Conservation (phyloP, 2,797 vertebrate genomes). For the Sebastes vulpes region DNA sequence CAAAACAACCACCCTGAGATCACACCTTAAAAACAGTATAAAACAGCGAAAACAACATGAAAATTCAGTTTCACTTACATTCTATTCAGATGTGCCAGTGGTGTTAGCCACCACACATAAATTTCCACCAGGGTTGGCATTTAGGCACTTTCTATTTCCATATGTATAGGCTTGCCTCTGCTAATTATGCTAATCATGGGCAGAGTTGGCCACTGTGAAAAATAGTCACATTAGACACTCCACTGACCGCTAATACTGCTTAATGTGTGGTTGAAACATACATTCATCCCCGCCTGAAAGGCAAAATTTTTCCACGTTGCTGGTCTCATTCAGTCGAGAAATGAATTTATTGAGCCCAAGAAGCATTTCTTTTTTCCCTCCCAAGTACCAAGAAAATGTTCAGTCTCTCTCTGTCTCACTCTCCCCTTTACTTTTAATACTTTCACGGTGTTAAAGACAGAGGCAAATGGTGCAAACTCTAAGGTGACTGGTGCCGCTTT, state of each 20-base stretch:
- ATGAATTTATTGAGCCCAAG: slow-evolving; percentile 94
- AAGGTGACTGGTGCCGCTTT: slow-evolving; percentile 85
- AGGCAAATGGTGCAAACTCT: slow-evolving; percentile 75
- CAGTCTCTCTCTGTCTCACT: slow-evolving; percentile 69
- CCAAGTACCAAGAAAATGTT: slow-evolving; percentile 87
- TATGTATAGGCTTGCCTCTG: slow-evolving; percentile 97
- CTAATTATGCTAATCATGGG: slow-evolving; percentile 98
- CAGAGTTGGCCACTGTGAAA: slow-evolving; percentile 97
- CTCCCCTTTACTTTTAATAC: slow-evolving; percentile 69
- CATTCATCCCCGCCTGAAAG: slow-evolving; percentile 95
- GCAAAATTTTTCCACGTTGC: slow-evolving; percentile 97
- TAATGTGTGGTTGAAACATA: slow-evolving; percentile 98
- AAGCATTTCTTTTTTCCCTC: slow-evolving; percentile 85
- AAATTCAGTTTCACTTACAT: slow-evolving; percentile 89
- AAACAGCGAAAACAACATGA: slow-evolving; percentile 69
- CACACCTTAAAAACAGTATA: slow-evolving; percentile 61
- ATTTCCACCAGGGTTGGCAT: slow-evolving; percentile 95
- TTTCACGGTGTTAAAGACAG: slow-evolving; percentile 78
- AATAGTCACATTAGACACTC: slow-evolving; percentile 98
- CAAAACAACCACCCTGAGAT: slow-evolving; percentile 27
- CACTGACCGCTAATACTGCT: slow-evolving; percentile 97
- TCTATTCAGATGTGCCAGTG: slow-evolving; percentile 92
- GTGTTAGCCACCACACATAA: slow-evolving; percentile 93
- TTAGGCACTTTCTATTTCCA: slow-evolving; percentile 96
- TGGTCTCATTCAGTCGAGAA: slow-evolving; percentile 96